Evolutionary conservation across 2,113 vertebrate genomes (phyloP).

Genomic region (Oncorhynchus nerka): DNA sequence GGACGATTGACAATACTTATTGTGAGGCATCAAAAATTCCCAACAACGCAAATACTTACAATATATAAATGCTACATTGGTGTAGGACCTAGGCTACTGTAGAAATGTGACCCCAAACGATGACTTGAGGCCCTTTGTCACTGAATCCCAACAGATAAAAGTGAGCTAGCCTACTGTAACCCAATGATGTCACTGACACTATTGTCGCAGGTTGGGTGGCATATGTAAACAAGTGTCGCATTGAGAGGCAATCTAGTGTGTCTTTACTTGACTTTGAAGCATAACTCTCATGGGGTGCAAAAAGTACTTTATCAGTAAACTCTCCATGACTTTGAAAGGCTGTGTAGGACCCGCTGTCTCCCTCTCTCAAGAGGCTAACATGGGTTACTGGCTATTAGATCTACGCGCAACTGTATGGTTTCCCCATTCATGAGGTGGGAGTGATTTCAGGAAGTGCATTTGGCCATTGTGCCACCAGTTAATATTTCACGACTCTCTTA

Average conservation of each 20-base stretch:
- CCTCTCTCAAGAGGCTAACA: background rate
- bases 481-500: constrained; percentile 40
- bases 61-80: no score
- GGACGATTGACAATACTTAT: no score
- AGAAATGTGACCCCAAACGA: no score
- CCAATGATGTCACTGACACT: no score
- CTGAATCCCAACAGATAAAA: no score
- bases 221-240: background rate
- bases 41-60: no score
- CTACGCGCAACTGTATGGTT: constrained; percentile 25
- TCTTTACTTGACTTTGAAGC: constrained; percentile 6
- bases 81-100: no score
- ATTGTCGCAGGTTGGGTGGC: background rate
- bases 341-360: background rate
- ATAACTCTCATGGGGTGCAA: background rate
- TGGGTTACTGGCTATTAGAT: constrained; percentile 11
- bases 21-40: no score
- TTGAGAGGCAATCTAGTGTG: background rate
- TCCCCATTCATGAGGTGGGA: constrained; percentile 58
- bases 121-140: no score
- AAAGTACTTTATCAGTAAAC: constrained; percentile 21
- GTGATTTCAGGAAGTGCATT: constrained; percentile 47
- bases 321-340: constrained; percentile 12
- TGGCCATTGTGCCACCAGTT: constrained; percentile 44
- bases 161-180: no score